Evolutionary conservation across 2,888 invertebrate genomes (phyloP).

Genomic region (Cantharis nigra): DNA sequence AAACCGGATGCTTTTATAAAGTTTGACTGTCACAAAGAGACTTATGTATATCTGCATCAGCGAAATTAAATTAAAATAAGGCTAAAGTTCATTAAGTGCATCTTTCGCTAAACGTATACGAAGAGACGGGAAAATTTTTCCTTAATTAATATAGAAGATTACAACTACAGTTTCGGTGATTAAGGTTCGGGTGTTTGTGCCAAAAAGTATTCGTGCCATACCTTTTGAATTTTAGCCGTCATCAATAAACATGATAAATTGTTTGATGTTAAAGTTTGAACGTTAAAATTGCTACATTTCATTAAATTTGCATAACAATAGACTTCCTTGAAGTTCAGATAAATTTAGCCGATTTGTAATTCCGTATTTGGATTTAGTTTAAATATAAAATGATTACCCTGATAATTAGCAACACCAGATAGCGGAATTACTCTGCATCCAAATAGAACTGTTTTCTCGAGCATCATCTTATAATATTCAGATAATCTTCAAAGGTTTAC

Average conservation of each 20-base stretch:
- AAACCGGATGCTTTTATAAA: neutral
- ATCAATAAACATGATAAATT: neutral
- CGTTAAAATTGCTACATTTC: neutral
- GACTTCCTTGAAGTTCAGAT: neutral
- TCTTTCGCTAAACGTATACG: neutral
- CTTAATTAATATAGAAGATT: neutral
- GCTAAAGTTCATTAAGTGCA: neutral
- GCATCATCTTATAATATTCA: neutral
- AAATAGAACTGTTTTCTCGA: neutral
- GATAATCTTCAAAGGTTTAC: neutral
- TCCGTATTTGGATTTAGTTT: neutral
- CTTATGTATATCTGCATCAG: neutral
- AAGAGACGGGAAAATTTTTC: neutral
- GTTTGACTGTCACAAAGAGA: neutral
- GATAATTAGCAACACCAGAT: neutral
- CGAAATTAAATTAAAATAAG: neutral
- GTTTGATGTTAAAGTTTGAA: neutral
- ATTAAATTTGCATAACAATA: neutral
- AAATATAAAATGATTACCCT: neutral
- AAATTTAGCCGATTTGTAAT: neutral
- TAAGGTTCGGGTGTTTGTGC: neutral
- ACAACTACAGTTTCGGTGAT: neutral
- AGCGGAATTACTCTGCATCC: neutral
- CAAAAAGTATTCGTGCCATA: neutral
- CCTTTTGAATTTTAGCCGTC: neutral